phyloP scores from a whole-genome alignment of 1,140 invertebrate species.

The Drosophila mojavensis region DNA sequence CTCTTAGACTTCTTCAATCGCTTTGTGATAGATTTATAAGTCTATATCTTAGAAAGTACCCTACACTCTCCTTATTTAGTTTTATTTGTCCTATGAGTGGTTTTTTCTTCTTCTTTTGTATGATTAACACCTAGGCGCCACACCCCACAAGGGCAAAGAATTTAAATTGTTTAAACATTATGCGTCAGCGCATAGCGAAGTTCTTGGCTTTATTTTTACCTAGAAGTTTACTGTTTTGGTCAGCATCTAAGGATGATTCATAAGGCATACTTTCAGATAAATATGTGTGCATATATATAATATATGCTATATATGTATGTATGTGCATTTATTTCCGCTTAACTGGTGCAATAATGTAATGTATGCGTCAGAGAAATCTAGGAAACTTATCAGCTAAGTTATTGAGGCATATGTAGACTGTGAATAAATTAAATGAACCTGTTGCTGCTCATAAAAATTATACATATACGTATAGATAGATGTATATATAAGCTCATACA shows the following conservation, averaged over 20 bases:
- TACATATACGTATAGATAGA: slow-evolving; percentile 1
- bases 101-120: neutral
- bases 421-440: slow-evolving; percentile 76
- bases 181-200: slow-evolving; percentile 47
- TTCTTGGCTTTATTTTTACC: slow-evolving; percentile 1
- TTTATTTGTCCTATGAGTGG: neutral
- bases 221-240: slow-evolving; percentile 16
- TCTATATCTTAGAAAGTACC: too few relatives aligned
- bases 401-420: slow-evolving; percentile 33
- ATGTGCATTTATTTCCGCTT: slow-evolving; percentile 37
- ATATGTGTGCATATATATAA: neutral
- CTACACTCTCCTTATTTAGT: too few relatives aligned
- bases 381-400: slow-evolving; percentile 63
- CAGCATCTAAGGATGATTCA: slow-evolving; percentile 41
- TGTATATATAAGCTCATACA: slow-evolving; percentile 11
- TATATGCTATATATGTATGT: neutral
- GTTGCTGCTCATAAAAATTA: slow-evolving; percentile 51
- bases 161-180: slow-evolving; percentile 48
- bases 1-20: too few relatives aligned
- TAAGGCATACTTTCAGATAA: slow-evolving; percentile 14
- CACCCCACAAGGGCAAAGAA: slow-evolving; percentile 39
- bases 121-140: slow-evolving; percentile 63
- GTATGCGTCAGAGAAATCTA: slow-evolving; percentile 58
- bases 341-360: neutral
- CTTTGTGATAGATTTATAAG: too few relatives aligned